Base-by-base conservation (phyloP, 2,797 vertebrate genomes). In the Champsocephalus gunnari region DNA sequence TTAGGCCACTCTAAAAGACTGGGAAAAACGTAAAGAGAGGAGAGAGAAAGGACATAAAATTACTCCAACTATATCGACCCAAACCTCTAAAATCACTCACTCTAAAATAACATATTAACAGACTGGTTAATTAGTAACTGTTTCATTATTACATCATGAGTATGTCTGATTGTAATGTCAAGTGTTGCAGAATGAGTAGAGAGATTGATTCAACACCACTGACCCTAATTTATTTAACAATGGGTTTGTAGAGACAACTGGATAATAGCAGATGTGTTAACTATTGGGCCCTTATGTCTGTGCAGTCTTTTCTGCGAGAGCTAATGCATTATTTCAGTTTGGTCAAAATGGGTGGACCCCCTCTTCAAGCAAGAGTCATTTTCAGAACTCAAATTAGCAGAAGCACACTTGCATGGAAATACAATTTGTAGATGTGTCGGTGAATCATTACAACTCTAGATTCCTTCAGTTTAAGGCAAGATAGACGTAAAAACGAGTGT, bases 1-100 rank as follows among this genome's bases (percentile, higher is more conserved):
- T 90, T 90, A 88, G 88, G 90, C 81, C 86, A 90, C 86, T 89
- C 83, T 82, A 82, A 85, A 83, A 82, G 82, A 87, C 64, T 76
- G 60, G 72, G 67, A 84, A 38, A 78, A 85, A 81, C 11, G 9
- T 50, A 79, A 64, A 66, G 82, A 82, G 73, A 83, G 75, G 56
- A 68, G 65, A 76, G 63, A 79, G 64, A 88, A 73, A 82, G 77
- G 66, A 66, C 83, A 73, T 66, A 82, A 85, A 80, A 81, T 73
- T 80, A 75, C 73, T 85, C 60, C 66, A 76, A 79, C 67, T 75
- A 69, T 54, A 85, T 84, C 14, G 56, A 87, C 71, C 77, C 19
- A 86, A 88, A 84, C 75, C 73, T 64, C 34, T 38, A 38, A 38
- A 38, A 38, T 38, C 1, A 53, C 59, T 80, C 67, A 68, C 82